Percentiles rank a stretch among this genome's conserved stretches.
Evolutionary conservation across 2,888 invertebrate genomes (phyloP).

Genomic region (Aelia acuminata): DNA sequence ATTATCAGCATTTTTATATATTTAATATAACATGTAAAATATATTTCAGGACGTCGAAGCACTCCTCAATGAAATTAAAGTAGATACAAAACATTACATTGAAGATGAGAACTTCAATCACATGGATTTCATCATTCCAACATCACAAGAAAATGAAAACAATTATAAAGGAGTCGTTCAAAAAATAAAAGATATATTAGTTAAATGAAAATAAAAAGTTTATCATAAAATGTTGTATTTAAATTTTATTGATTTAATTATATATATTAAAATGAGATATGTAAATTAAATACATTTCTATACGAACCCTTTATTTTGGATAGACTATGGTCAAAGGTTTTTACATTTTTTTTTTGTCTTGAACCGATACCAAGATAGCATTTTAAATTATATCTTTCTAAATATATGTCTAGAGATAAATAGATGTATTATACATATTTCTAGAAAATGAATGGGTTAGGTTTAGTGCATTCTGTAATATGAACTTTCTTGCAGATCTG

Average conservation of each 20-base stretch:
- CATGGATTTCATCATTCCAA: slow-evolving; percentile 69
- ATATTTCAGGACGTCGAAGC: slow-evolving; percentile 62
- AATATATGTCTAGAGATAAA: background rate
- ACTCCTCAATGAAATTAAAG: slow-evolving; percentile 57
- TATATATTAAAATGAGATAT: too few relatives aligned
- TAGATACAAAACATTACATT: slow-evolving; percentile 67
- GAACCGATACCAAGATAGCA: background rate
- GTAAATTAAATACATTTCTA: background rate
- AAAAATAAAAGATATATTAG: slow-evolving; percentile 57
- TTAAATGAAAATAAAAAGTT: slow-evolving; percentile 45
- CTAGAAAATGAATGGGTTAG: background rate
- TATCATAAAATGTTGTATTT: background rate
- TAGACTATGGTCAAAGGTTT: background rate
- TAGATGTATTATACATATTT: background rate
- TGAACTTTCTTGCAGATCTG: too few relatives aligned
- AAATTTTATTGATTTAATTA: background rate
- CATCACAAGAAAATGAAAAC: slow-evolving; percentile 57
- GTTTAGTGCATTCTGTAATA: background rate
- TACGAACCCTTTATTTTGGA: background rate
- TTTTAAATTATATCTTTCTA: background rate
- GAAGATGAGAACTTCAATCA: slow-evolving; percentile 69
- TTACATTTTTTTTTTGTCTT: background rate
- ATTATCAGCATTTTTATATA: background rate
- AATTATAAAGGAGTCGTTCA: slow-evolving; percentile 51
- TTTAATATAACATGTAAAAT: background rate